Conservation (phyloP, 2,113 vertebrate genomes). For the Pseudopipra pipra region DNA sequence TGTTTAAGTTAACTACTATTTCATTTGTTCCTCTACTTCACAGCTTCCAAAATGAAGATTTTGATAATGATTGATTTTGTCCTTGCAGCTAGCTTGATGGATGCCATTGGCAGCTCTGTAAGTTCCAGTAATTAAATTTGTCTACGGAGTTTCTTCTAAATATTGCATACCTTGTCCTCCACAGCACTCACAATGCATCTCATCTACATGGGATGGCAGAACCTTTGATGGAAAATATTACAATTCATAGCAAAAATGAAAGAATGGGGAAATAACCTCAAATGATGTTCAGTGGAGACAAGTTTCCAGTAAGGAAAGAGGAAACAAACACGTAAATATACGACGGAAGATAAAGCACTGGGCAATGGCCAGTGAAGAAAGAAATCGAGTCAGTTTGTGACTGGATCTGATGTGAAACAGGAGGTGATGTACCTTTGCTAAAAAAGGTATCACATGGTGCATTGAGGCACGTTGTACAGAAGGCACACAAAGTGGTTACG, state of each 20-base stretch:
- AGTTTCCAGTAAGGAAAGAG: background rate
- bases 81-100: slow-evolving; percentile 43
- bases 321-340: background rate
- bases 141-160: background rate
- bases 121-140: slow-evolving; percentile 36
- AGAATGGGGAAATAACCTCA: background rate
- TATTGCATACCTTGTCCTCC: background rate
- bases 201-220: background rate
- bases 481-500: background rate
- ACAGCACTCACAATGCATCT: background rate
- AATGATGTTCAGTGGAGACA: background rate
- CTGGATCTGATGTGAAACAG: background rate
- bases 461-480: background rate
- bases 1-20: background rate
- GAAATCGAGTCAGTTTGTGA: background rate
- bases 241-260: background rate
- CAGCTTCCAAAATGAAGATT: slow-evolving; percentile 63
- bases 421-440: background rate
- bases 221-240: background rate
- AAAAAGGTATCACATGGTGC: background rate
- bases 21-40: slow-evolving; percentile 4
- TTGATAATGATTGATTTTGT: slow-evolving; percentile 42
- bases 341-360: background rate
- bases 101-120: slow-evolving; percentile 61
- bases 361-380: background rate